Evolutionary conservation across 2,113 vertebrate species (phyloP), one percentile per base, ranked within the genome.

Genomic region (Paraplagusia blochii): DNA sequence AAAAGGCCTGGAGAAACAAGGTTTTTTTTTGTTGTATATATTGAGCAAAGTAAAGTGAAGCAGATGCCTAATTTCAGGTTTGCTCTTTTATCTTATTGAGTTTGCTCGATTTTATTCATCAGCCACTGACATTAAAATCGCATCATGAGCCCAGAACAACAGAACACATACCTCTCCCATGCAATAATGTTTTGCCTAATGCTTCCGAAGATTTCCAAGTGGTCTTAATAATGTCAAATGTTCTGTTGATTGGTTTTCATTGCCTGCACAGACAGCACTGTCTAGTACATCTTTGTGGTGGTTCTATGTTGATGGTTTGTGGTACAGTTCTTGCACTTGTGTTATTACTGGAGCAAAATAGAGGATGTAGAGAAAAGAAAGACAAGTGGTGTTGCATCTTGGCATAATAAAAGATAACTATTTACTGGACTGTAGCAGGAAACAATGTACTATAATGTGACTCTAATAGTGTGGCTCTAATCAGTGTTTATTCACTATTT

Each of bases 121-220:
- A 60, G 61, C 42, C 29, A 42, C 61, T 58, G 67, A 56, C 49
- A 55, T 78, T 56, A 48, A 51, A 42, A 42, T 38, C 13, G 55
- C 52, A 1, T 61, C 45, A 50, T 22, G 44, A 43, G 22, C 22
- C 49, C 68, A 18, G n/a, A 5, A 8, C 38, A 44, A 49, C 59
- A 58, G 65, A 18, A 12, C 70, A 75, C 81, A 78, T 56, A 76
- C 63, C 65, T 79, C 76, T 67, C 68, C 50, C 54, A 66, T 42
- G 89, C 87, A 89, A 89, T 89, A 89, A 88, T 63, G 58, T 68
- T 66, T 76, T 66, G 58, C 69, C 58, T 42, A 69, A 89, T 87
- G 88, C 85, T 89, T 90, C 88, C 88, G 19, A 69, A 74, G 44
- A 79, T 78, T 82, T 79, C 64, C 35, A 83, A 81, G 81, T 80